These are phyloP conservation scores for Pterostichus niger DNA, from an alignment of 2,888 invertebrate genomes.

Conservation along the genomic window DNA sequence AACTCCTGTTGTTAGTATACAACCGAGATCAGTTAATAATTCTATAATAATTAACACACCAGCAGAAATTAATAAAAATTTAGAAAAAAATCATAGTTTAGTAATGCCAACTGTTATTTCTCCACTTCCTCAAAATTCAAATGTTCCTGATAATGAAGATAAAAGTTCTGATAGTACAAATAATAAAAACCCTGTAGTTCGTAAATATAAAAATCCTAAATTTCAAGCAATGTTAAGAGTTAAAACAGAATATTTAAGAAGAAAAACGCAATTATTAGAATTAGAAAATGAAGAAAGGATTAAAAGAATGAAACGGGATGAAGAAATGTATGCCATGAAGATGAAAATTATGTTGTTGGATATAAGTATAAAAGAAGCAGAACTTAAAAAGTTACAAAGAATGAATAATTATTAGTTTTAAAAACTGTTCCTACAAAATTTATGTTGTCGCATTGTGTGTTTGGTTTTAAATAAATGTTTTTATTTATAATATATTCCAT, in stretches of 20 bases:
- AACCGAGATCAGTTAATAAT: not conserved
- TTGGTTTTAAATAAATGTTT: constrained; percentile 41
- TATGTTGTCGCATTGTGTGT: not conserved
- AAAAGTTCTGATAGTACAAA: constrained; percentile 25
- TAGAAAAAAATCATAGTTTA: constrained; percentile 14
- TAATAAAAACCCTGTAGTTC: not conserved
- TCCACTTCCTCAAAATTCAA: constrained; percentile 8
- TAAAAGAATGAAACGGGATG: constrained; percentile 33
- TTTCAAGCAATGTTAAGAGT: constrained; percentile 16
- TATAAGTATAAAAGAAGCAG: constrained; percentile 17
- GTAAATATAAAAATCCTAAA: constrained; percentile 15
- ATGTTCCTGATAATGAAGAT: constrained; percentile 13
- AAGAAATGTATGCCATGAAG: constrained; percentile 30
- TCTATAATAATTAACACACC: constrained; percentile 32
- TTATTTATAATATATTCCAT: constrained; percentile 54
- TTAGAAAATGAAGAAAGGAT: constrained; percentile 43
- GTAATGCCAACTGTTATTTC: not conserved
- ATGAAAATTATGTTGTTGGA: constrained; percentile 34
- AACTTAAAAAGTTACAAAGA: constrained; percentile 25
- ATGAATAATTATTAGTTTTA: constrained; percentile 19
- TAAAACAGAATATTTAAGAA: constrained; percentile 29
- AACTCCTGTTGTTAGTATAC: not conserved
- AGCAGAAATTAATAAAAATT: constrained; percentile 40
- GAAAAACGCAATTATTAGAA: constrained; percentile 22
- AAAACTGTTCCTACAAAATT: not conserved